A percentile compares a stretch with the other conserved stretches of the same genome.
These are phyloP conservation scores for Coelinius sp. DNA, from an alignment of 2,888 invertebrate genomes.

Conservation along the genomic window DNA sequence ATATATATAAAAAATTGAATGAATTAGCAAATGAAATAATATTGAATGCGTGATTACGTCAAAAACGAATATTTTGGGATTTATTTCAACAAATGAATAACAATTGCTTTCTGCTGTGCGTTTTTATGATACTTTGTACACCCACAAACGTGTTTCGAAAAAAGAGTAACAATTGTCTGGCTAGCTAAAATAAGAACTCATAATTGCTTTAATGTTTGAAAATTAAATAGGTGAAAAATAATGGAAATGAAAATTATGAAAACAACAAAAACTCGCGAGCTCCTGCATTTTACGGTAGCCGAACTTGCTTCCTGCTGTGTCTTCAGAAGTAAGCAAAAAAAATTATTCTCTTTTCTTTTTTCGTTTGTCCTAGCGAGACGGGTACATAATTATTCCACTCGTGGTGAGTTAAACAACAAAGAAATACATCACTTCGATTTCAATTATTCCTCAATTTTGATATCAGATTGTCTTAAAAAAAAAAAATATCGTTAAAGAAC, in stretches of 20 bases:
- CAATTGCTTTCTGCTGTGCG: conserved; percentile 20
- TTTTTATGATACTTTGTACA: conserved; percentile 35
- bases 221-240: conserved; percentile 4
- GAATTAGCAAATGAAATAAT: conserved; percentile 36
- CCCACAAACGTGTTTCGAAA: conserved; percentile 30
- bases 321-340: conserved; percentile 32
- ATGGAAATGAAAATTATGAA: not conserved
- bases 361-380: conserved; percentile 26
- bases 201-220: conserved; percentile 8
- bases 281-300: conserved; percentile 29
- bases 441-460: not conserved
- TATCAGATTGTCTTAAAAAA: conserved; percentile 45
- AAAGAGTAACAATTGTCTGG: conserved; percentile 23
- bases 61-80: conserved; percentile 31
- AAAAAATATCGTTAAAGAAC: conserved; percentile 60
- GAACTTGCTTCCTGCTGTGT: conserved; percentile 20
- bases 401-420: conserved; percentile 6
- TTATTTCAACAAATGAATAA: conserved; percentile 23
- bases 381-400: conserved; percentile 30
- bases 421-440: conserved; percentile 1
- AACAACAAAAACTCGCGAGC: conserved; percentile 26
- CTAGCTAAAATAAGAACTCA: conserved; percentile 30
- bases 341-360: not conserved
- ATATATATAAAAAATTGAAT: conserved; percentile 33
- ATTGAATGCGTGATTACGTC: conserved; percentile 34